Conservation (phyloP, 2,113 vertebrate genomes). For the Mormoops blainvillei region DNA sequence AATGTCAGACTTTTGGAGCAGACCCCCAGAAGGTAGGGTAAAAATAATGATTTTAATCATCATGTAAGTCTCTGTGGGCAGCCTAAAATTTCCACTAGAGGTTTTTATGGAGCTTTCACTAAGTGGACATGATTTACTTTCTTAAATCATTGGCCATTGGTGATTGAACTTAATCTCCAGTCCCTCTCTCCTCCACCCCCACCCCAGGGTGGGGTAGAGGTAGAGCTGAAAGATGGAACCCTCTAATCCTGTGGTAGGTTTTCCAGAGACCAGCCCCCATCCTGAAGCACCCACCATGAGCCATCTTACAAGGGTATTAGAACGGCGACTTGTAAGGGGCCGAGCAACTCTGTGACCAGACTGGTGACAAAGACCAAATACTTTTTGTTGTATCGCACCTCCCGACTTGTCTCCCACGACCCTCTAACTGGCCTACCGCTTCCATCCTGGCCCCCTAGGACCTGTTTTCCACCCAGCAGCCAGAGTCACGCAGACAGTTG, state of each 20-base stretch:
- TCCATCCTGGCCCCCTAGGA: too few relatives aligned
- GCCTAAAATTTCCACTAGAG: background rate
- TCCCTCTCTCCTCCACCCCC: too few relatives aligned
- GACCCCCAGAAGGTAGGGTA: too few relatives aligned
- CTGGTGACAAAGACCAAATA: too few relatives aligned
- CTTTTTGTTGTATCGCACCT: background rate
- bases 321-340: background rate
- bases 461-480: background rate
- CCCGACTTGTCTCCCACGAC: background rate
- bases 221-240: background rate
- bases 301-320: background rate
- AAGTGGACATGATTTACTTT: background rate
- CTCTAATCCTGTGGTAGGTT: background rate
- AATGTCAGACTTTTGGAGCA: background rate
- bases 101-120: background rate
- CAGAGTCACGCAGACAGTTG: background rate
- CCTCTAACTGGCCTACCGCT: fast-evolving
- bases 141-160: background rate
- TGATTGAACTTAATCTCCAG: background rate
- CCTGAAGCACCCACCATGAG: background rate
- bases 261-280: background rate
- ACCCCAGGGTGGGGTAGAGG: background rate
- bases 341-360: background rate
- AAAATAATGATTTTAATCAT: background rate
- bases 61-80: background rate